Evolutionary conservation across 2,888 invertebrate genomes (phyloP).

Genomic region (Eupeodes luniger): DNA sequence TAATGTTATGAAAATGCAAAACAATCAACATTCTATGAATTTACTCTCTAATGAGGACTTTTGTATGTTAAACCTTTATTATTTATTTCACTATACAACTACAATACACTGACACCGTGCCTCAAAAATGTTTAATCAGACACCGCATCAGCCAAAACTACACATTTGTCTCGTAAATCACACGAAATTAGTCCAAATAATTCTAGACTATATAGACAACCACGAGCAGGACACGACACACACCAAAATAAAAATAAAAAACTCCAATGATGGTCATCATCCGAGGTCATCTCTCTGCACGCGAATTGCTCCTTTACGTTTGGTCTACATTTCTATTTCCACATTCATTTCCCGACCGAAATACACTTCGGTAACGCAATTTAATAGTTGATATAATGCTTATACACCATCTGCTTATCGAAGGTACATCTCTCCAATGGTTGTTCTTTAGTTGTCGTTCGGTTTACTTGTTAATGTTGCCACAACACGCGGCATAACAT

Average conservation of each 20-base stretch:
- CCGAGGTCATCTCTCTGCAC: conserved; percentile 73
- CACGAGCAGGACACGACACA: not conserved
- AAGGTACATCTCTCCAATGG: conserved; percentile 61
- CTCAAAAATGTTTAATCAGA: conserved; percentile 13
- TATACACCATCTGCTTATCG: conserved; percentile 72
- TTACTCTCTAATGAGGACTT: not conserved
- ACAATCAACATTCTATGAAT: too few species aligned
- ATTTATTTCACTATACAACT: not conserved
- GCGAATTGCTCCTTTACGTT: conserved; percentile 62
- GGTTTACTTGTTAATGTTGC: conserved; percentile 61
- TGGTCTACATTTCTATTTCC: conserved; percentile 30
- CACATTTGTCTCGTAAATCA: conserved; percentile 65
- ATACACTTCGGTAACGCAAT: conserved; percentile 6
- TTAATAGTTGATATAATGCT: not conserved
- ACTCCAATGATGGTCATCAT: conserved; percentile 61
- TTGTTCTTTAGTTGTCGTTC: conserved; percentile 37
- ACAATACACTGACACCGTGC: not conserved
- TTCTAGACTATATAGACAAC: conserved; percentile 15
- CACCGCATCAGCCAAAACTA: not conserved
- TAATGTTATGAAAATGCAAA: too few species aligned
- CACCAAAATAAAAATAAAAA: conserved; percentile 16
- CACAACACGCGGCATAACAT: conserved; percentile 61
- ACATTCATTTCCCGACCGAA: conserved; percentile 59
- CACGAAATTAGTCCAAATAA: conserved; percentile 61
- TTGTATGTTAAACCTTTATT: not conserved